Evolutionary conservation across 2,113 vertebrate species (phyloP).

Genomic region (Upupa epops): DNA sequence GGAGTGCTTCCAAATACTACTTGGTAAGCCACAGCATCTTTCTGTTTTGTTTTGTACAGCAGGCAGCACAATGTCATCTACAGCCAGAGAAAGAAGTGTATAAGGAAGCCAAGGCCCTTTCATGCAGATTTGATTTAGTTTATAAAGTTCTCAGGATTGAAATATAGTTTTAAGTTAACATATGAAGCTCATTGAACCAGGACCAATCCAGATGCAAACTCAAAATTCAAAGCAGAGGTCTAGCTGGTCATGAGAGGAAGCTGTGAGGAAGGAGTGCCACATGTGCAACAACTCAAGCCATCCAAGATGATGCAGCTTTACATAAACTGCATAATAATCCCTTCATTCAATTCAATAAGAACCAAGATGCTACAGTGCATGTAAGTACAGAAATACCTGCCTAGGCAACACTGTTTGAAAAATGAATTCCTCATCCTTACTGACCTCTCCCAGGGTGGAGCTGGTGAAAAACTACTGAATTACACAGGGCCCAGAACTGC

Average conservation of each 20-base stretch:
- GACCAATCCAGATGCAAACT: not conserved
- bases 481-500: not conserved
- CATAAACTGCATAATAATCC: not conserved
- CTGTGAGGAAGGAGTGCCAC: not conserved
- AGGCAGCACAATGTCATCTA: not conserved
- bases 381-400: not conserved
- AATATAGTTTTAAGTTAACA: not conserved
- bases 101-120: not conserved
- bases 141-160: not conserved
- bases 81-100: not conserved
- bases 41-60: conserved; percentile 24
- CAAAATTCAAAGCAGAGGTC: not conserved
- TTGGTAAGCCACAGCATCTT: conserved; percentile 7
- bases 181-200: not conserved
- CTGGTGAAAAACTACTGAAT: not conserved
- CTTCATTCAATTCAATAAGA: not conserved
- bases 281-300: not conserved
- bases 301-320: not conserved
- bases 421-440: not conserved
- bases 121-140: not conserved
- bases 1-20: conserved; percentile 27
- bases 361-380: not conserved
- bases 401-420: not conserved
- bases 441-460: not conserved
- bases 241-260: not conserved